These are phyloP conservation scores for Dromococcyx pavoninus DNA, from an alignment of 2,797 vertebrate species.

Conservation along the genomic window DNA sequence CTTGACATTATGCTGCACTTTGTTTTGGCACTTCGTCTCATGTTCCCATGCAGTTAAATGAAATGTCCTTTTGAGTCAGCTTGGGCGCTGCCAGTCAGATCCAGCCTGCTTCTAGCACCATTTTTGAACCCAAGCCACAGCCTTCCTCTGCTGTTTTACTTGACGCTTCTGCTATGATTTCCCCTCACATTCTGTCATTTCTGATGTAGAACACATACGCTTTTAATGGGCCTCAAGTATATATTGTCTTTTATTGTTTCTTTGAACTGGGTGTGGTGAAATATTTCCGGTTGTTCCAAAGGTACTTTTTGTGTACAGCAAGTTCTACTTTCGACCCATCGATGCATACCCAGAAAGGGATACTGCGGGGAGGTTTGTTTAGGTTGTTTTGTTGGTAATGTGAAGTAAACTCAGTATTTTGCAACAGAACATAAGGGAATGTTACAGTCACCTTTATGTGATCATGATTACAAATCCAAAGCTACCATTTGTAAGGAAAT, in stretches of 20 bases:
- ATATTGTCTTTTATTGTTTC: fast-evolving
- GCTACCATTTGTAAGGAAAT: background rate
- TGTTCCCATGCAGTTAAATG: background rate
- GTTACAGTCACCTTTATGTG: background rate
- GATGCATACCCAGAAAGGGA: background rate
- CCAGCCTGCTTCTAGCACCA: background rate
- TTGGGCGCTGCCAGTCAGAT: background rate
- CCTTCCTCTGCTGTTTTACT: background rate
- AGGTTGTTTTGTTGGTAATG: background rate
- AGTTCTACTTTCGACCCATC: background rate
- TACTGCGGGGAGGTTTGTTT: background rate
- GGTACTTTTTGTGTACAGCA: background rate
- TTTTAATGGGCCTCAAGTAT: background rate
- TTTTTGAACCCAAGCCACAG: background rate
- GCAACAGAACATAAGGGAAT: background rate
- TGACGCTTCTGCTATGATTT: background rate
- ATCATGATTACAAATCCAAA: background rate
- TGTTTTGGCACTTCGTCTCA: background rate
- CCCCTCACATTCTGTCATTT: background rate
- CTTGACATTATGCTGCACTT: background rate
- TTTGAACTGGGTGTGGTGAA: background rate
- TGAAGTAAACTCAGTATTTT: fast-evolving
- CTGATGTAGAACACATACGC: background rate
- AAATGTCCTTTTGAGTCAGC: background rate
- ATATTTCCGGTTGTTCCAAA: background rate